Evolutionary conservation across 2,113 vertebrate species (phyloP), one percentile per base, ranked within the genome.

Genomic region (Stegastes partitus): DNA sequence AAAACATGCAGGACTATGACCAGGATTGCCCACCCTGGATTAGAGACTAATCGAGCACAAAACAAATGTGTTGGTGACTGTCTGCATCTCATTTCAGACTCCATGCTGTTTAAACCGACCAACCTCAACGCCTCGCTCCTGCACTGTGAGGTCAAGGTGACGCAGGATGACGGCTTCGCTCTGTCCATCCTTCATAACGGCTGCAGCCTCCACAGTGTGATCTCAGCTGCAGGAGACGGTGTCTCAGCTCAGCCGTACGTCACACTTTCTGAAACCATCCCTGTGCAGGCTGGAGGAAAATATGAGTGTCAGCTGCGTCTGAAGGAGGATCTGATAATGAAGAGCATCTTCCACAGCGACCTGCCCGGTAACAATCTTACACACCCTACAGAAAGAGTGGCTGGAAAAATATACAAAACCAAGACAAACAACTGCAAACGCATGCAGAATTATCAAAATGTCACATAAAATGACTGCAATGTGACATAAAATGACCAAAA

Each of bases 241-340:
- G 0, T 0, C 0, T 11, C 34, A 6, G 3, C 18, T 53, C 28
- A 6, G 55, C 44, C 10, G 1, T 45, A 39, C 1, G 6, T 47
- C 51, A 77, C 59, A 0, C 84, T 92, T 2, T 84, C 73, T 18
- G 12, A 49, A 47, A 65, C 12, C 10, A 1, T 86, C 4, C 3
- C 61, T 11, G 45, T 82, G 74, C 14, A 3, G 21, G 7, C 11
- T 0, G 1, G 0, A 1, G 66, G 64, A 55, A 28, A 59, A 10
- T 90, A 91, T 0, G 67, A 85, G 68, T 92, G 91, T 61, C 84
- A 73, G 51, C 89, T 93, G 42, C 64, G 64, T 34, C 77, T 89
- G 31, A 58, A 68, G 47, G 8, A 11, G 15, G 28, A 31, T 0
- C 2, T 90, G 72, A 49, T 92, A 22, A 55, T 58, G 0, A 66